These are phyloP conservation scores for Watsonalla binaria DNA, from an alignment of 2,888 invertebrate species.

Conservation along the genomic window DNA sequence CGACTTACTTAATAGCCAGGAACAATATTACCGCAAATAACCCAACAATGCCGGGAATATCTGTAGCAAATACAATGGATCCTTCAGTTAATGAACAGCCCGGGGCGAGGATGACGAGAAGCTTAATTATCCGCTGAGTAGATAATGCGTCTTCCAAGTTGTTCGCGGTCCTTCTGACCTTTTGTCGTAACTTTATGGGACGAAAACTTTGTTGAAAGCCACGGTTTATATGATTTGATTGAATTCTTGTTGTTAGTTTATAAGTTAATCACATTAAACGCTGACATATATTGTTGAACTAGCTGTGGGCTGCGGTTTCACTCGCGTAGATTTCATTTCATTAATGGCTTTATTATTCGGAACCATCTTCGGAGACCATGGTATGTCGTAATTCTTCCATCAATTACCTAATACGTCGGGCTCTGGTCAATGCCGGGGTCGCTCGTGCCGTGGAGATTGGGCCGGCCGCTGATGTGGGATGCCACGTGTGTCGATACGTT, in stretches of 20 bases:
- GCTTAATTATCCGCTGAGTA: constrained; percentile 26
- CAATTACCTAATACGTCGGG: no score
- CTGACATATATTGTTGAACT: no score
- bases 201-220: not conserved
- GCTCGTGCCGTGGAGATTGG: no score
- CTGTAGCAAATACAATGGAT: not conserved
- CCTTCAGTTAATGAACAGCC: not conserved
- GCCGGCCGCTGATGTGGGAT: no score
- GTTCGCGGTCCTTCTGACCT: not conserved
- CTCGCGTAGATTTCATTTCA: no score
- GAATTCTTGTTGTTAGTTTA: not conserved
- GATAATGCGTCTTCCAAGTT: constrained; percentile 8
- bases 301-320: no score
- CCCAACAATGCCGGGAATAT: not conserved
- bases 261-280: no score
- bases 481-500: no score
- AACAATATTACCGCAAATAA: not conserved
- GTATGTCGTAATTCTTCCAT: no score
- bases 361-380: no score
- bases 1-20: not conserved
- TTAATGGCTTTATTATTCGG: no score
- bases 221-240: not conserved
- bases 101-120: constrained; percentile 11
- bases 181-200: not conserved
- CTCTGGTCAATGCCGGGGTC: no score